Percentiles rank a stretch among this genome's conserved stretches.
Conservation (phyloP, 2,797 vertebrate genomes). For the Oryzias sinensis region DNA sequence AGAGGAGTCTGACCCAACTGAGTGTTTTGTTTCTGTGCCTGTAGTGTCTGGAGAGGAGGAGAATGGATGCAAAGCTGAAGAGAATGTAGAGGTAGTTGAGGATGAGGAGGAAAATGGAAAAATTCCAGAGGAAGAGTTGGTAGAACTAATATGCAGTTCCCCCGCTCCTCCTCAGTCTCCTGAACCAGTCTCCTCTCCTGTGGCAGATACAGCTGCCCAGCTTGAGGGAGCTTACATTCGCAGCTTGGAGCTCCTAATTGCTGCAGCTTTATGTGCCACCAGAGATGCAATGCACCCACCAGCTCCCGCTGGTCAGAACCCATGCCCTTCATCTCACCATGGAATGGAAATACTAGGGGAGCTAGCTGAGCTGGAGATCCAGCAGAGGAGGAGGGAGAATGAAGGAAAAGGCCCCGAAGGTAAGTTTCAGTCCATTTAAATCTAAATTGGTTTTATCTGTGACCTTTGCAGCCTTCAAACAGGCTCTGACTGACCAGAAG, state of each 20-base stretch:
- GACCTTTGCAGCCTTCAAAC: neutral
- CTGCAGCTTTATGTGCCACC: constrained; percentile 82
- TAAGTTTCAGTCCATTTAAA: constrained; percentile 16
- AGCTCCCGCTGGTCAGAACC: constrained; percentile 36
- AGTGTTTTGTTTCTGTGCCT: constrained; percentile 52
- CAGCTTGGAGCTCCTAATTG: constrained; percentile 89
- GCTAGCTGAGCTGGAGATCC: constrained; percentile 87
- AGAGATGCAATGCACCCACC: constrained; percentile 71
- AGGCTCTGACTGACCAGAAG: neutral
- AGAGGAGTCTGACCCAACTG: constrained; percentile 32
- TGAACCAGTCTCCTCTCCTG: neutral
- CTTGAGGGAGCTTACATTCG: constrained; percentile 74
- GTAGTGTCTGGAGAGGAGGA: constrained; percentile 20
- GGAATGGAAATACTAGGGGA: constrained; percentile 94
- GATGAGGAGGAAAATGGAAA: constrained; percentile 35
- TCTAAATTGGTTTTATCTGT: neutral
- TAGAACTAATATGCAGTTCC: constrained; percentile 24
- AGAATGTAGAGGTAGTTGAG: constrained; percentile 48
- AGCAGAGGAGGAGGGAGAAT: constrained; percentile 64
- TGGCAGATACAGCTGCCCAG: constrained; percentile 31
- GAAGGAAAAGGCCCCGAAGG: constrained; percentile 40
- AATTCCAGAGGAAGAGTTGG: constrained; percentile 11
- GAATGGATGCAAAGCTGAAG: constrained; percentile 44
- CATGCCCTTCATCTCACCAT: constrained; percentile 55
- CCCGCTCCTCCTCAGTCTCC: constrained; percentile 13